phyloP scores from a whole-genome alignment of 2,888 invertebrate genomes.

The Pseudolycoriella hygida region DNA sequence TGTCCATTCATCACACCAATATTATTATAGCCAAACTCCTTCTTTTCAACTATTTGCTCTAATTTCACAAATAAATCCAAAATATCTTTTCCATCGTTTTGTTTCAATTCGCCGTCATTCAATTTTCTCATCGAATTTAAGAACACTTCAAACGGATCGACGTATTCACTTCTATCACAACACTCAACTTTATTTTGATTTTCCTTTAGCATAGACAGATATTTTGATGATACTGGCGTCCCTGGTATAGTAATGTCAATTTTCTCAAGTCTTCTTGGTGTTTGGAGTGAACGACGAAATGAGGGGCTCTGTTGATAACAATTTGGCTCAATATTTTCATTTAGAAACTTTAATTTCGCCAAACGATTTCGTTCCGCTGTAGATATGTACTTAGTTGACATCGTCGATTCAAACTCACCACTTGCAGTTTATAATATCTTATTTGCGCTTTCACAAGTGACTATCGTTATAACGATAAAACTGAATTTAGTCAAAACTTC shows the following conservation, averaged over 20 bases:
- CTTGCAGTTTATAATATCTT: not conserved
- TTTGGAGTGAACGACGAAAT: slow-evolving; percentile 5
- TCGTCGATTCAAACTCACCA: not conserved
- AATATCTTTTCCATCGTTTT: not conserved
- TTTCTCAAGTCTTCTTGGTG: slow-evolving; percentile 1
- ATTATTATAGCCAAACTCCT: slow-evolving; percentile 5
- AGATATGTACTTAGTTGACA: no score
- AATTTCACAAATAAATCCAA: not conserved
- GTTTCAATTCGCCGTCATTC: slow-evolving; percentile 1
- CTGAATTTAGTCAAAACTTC: no score
- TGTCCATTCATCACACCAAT: slow-evolving; percentile 3
- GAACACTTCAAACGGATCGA: slow-evolving; percentile 3
- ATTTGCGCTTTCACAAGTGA: not conserved
- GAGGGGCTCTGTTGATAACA: slow-evolving; percentile 1
- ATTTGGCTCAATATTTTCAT: not conserved
- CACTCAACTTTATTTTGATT: no score
- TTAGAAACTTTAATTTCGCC: slow-evolving; percentile 9
- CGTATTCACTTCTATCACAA: not conserved
- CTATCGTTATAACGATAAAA: no score
- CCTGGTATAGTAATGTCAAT: slow-evolving; percentile 8
- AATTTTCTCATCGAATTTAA: slow-evolving; percentile 6
- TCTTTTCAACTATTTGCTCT: not conserved
- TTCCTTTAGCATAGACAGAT: not conserved
- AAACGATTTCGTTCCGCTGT: slow-evolving; percentile 9
- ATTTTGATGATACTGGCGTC: slow-evolving; percentile 8